These are phyloP conservation scores for Bradypodion pumilum DNA, from an alignment of 2,797 vertebrate genomes.

Conservation along the genomic window DNA sequence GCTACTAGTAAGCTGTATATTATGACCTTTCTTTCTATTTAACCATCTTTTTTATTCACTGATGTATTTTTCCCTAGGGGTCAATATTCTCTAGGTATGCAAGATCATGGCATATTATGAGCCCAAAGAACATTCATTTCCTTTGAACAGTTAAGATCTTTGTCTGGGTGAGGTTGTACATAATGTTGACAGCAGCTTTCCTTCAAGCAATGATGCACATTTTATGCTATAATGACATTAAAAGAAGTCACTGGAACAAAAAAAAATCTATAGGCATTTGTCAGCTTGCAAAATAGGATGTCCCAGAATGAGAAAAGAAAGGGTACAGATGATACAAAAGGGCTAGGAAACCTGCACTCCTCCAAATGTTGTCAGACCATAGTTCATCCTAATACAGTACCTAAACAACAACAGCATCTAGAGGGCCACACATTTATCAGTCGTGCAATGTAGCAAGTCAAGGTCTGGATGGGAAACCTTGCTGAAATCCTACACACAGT, in stretches of 20 bases:
- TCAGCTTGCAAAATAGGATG: neutral
- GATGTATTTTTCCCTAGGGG: neutral
- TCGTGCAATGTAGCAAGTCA: no score
- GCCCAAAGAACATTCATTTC: conserved; percentile 12
- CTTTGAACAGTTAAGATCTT: conserved; percentile 33
- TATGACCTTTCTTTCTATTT: neutral
- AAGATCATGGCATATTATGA: neutral
- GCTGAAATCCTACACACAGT: no score
- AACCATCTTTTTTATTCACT: neutral
- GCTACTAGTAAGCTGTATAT: neutral
- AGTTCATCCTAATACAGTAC: no score
- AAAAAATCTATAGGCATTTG: neutral
- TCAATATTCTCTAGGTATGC: neutral
- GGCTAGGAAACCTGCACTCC: no score
- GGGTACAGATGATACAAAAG: no score
- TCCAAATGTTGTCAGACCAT: no score
- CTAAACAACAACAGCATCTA: no score
- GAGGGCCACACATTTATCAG: no score
- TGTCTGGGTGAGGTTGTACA: conserved; percentile 3
- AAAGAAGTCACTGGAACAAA: neutral
- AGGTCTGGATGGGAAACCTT: no score
- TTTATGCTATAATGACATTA: conserved; percentile 12
- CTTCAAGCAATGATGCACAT: neutral
- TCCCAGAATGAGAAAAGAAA: no score
- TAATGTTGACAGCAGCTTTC: conserved; percentile 13